Evolutionary conservation across 2,113 vertebrate species (phyloP).

Genomic region (Glareola pratincola): DNA sequence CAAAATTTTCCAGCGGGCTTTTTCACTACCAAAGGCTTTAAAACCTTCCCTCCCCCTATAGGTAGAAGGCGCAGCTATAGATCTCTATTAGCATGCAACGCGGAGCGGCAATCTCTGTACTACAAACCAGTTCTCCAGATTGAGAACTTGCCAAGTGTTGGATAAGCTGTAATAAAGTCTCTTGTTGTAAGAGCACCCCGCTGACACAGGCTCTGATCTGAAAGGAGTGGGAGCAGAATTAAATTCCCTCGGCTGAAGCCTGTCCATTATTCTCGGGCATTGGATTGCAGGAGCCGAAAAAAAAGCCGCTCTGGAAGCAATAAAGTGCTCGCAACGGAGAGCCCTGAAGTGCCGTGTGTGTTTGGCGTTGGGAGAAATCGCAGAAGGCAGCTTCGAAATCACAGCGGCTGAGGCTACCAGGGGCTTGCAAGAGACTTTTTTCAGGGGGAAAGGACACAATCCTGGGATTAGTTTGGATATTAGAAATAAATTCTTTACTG

Average conservation of each 20-base stretch:
- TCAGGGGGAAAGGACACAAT: not conserved
- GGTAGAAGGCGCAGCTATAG: not conserved
- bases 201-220: conserved; percentile 63
- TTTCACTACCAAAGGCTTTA: not conserved
- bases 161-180: conserved; percentile 71
- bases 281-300: not conserved
- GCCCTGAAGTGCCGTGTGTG: not conserved
- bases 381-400: not conserved
- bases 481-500: too few species aligned
- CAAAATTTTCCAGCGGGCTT: not conserved
- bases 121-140: conserved; percentile 64
- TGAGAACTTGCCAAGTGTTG: conserved; percentile 71
- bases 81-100: conserved; percentile 29
- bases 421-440: not conserved
- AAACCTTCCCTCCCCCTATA: not conserved
- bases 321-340: not conserved
- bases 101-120: conserved; percentile 39
- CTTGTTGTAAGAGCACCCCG: conserved; percentile 58
- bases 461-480: not conserved
- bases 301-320: not conserved
- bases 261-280: conserved; percentile 40
- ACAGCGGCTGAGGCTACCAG: not conserved
- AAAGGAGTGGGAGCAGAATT: conserved; percentile 52
- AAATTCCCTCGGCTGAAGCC: conserved; percentile 49
- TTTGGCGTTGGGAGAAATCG: not conserved